A percentile compares a stretch with the other conserved stretches of the same genome.
Conservation (phyloP, 2,888 invertebrate genomes). For the Callyntrura sp. region DNA sequence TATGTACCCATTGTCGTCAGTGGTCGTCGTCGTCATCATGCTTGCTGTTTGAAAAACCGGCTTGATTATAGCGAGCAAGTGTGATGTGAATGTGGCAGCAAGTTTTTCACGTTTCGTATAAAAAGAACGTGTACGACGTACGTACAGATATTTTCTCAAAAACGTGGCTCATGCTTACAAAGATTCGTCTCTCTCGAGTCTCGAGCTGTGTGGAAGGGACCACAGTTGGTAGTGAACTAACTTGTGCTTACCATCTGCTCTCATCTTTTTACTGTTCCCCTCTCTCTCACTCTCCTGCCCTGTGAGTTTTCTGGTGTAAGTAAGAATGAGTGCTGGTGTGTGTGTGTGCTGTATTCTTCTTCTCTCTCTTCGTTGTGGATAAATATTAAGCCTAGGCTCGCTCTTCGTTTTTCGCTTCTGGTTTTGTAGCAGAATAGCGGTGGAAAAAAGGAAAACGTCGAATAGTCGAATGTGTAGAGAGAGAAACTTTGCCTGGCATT, state of each 20-base stretch:
- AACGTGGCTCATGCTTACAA: constrained; percentile 19
- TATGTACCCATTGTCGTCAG: neutral
- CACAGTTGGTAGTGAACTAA: constrained; percentile 74
- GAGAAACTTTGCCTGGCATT: no score
- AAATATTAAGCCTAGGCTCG: no score
- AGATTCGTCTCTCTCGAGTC: constrained; percentile 1
- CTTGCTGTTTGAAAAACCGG: constrained; percentile 35
- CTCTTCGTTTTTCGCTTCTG: no score
- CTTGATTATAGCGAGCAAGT: neutral
- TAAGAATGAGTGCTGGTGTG: neutral
- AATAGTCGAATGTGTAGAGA: no score
- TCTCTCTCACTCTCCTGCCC: neutral
- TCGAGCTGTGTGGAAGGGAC: constrained; percentile 66
- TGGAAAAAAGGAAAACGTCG: no score
- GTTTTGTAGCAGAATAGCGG: no score
- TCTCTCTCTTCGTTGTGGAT: no score
- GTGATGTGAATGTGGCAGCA: neutral
- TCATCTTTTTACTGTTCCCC: constrained; percentile 57
- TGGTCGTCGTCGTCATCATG: neutral
- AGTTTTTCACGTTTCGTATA: neutral
- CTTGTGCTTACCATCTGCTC: constrained; percentile 77
- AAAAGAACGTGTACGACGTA: neutral
- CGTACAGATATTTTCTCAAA: neutral
- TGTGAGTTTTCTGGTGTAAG: neutral
- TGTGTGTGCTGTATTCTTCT: neutral